A percentile compares a stretch with the other conserved stretches of the same genome.
These are phyloP conservation scores for Trichonephila inaurata DNA, from an alignment of 1,140 invertebrate species.

Conservation along the genomic window DNA sequence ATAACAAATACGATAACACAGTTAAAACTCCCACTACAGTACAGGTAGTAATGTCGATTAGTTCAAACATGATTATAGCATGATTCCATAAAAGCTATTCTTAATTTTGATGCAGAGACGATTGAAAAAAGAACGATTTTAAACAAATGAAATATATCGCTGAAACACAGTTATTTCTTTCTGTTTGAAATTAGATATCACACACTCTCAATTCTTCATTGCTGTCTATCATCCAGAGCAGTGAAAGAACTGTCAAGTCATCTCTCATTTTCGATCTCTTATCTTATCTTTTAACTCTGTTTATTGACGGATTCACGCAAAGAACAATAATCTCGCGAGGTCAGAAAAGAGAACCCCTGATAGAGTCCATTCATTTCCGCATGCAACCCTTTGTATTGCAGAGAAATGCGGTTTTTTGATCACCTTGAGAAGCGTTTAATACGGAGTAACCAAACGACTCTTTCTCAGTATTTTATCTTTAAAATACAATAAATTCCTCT, in stretches of 20 bases:
- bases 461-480: too few relatives aligned
- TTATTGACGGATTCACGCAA: slow-evolving; percentile 1
- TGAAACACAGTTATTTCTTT: background rate
- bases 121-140: background rate
- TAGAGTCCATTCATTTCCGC: background rate
- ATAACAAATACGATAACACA: background rate
- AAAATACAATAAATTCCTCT: too few relatives aligned
- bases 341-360: background rate
- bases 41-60: background rate
- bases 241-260: background rate
- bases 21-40: background rate
- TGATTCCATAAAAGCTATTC: background rate
- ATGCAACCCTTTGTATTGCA: background rate
- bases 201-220: background rate
- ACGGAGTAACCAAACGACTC: too few relatives aligned
- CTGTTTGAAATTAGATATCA: background rate
- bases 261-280: background rate
- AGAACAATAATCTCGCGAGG: background rate
- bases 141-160: background rate
- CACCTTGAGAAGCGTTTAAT: too few relatives aligned
- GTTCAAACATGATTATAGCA: background rate
- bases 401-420: background rate
- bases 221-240: background rate
- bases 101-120: too few relatives aligned
- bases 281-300: background rate